Conservation (phyloP, 1,140 invertebrate genomes). For the Bradynema listronoti region DNA sequence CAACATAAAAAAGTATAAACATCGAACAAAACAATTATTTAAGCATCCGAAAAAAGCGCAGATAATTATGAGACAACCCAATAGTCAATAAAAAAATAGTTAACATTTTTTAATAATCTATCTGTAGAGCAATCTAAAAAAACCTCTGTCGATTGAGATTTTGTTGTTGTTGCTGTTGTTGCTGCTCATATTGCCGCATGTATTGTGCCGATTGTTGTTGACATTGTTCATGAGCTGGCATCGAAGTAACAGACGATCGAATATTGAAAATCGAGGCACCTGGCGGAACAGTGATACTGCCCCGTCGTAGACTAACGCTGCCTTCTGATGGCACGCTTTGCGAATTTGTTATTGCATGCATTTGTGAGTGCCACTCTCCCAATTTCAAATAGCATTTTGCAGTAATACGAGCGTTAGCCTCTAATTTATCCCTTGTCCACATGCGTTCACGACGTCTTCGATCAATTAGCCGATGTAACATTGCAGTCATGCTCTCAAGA, state of each 20-base stretch:
- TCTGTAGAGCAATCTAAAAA: not conserved
- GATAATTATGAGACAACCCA: too few species aligned
- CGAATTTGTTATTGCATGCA: too few species aligned
- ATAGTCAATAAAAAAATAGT: too few species aligned
- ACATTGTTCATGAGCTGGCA: not conserved
- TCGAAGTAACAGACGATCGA: not conserved
- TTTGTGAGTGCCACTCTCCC: constrained; percentile 70
- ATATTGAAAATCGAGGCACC: not conserved
- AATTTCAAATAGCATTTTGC: constrained; percentile 75
- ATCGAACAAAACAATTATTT: too few species aligned
- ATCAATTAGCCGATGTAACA: constrained; percentile 41
- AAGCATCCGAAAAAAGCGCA: too few species aligned
- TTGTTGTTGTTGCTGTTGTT: not conserved
- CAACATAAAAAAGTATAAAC: too few species aligned
- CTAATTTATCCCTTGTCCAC: constrained; percentile 23
- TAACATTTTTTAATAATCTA: too few species aligned
- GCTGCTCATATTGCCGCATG: not conserved
- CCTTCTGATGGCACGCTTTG: too few species aligned
- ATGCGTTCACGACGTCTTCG: not conserved
- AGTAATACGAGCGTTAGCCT: constrained; percentile 31
- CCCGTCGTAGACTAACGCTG: too few species aligned
- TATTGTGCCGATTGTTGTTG: not conserved
- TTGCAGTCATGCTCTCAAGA: constrained; percentile 23
- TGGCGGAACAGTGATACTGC: not conserved
- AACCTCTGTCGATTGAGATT: not conserved